Base-by-base conservation (phyloP, 2,113 vertebrate species). In the Proterorhinus semilunaris region DNA sequence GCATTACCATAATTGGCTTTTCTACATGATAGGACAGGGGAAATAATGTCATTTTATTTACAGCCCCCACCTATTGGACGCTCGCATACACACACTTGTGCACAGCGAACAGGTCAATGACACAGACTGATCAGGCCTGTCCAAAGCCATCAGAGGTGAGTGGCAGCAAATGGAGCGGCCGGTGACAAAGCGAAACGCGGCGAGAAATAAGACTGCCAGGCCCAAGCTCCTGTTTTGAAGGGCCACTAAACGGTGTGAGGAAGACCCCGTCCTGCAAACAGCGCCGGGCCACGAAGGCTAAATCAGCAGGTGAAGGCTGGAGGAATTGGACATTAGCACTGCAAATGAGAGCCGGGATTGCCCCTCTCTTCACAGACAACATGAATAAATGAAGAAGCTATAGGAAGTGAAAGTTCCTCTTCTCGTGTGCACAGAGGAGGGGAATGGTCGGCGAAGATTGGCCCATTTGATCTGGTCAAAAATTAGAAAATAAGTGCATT, bases 41-140 rank as follows among this genome's bases (percentile, higher is more conserved):
- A 96, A 96, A 96, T 96, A 97, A 97, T 96, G 95, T 96, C 95
- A 97, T 96, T 97, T 97, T 97, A 96, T 96, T 97, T 97, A 96
- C 95, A 95, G 94, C 94, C 93, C 90, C 90, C 83, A 80, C 72
- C 83, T 68, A 55, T 66, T 75, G 42, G 94, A 96, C 95, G 95
- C 95, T 95, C 97, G 91, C 96, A 96, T 97, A 95, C 95, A 96
- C 97, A 95, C 95, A 96, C 94, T 93, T 94, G 93, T 93, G 94
- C 94, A 77, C 72, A 50, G 91, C 15, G 92, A 92, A 93, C 96
- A 96, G 96, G 97, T 99, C 96, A 99, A 95, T 98, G 97, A 98
- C 96, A 98, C 97, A 96, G 96, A 97, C 97, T 99, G 98, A 99
- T 99, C 96, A 98, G 94, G 94, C 94, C 95, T 99, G 97, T 99